Conservation (phyloP, 1,140 invertebrate species). For the Procambarus clarkii region DNA sequence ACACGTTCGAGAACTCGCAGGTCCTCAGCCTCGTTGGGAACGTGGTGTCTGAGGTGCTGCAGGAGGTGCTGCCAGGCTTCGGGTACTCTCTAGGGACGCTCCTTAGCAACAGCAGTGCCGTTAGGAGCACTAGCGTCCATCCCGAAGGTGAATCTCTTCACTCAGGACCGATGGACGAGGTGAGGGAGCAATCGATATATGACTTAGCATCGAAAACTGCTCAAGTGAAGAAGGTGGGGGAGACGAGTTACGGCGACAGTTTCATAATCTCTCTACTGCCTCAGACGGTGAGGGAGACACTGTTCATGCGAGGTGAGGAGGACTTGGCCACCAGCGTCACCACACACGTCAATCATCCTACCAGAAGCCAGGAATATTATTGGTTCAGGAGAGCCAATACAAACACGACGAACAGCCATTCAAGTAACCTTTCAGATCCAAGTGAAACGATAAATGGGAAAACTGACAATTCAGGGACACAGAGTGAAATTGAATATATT, state of each 20-base stretch:
- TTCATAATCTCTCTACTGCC: neutral
- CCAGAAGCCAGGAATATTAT: too few relatives aligned
- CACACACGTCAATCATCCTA: too few relatives aligned
- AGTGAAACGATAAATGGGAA: too few relatives aligned
- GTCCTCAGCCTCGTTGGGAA: neutral
- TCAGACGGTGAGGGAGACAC: too few relatives aligned
- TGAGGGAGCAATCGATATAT: neutral
- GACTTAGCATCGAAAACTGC: neutral
- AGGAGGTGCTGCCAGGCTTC: neutral
- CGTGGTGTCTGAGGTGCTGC: neutral
- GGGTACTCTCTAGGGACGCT: neutral
- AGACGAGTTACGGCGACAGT: neutral
- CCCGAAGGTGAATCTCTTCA: neutral
- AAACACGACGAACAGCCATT: too few relatives aligned
- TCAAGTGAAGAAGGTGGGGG: neutral
- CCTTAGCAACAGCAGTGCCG: neutral
- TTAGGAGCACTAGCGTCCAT: neutral
- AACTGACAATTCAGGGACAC: too few relatives aligned
- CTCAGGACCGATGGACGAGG: neutral
- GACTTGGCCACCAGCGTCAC: too few relatives aligned
- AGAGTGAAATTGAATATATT: too few relatives aligned
- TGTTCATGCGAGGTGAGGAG: too few relatives aligned
- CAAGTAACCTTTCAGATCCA: too few relatives aligned
- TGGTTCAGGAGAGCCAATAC: too few relatives aligned
- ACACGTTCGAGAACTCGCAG: neutral